Evolutionary conservation across 2,888 invertebrate species (phyloP).

Genomic region (Aleiodes leptofemur): DNA sequence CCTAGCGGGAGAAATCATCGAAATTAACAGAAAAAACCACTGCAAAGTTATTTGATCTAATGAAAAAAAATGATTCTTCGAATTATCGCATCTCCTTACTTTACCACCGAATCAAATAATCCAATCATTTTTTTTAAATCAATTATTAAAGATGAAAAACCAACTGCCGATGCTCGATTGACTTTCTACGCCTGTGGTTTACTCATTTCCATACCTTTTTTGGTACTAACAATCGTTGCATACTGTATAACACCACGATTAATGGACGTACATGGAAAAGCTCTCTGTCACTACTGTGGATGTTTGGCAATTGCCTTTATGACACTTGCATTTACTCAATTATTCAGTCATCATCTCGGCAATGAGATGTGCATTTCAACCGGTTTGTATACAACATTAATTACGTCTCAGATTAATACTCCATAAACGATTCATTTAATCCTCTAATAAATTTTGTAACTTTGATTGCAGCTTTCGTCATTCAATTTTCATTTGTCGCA

Average conservation of each 20-base stretch:
- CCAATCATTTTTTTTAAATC: slow-evolving; percentile 23
- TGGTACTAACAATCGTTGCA: slow-evolving; percentile 72
- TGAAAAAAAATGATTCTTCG: too few relatives aligned
- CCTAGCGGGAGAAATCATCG: too few relatives aligned
- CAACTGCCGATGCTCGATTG: slow-evolving; percentile 60
- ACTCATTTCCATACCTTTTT: slow-evolving; percentile 73
- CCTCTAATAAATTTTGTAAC: neutral
- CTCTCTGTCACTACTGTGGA: slow-evolving; percentile 78
- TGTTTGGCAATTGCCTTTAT: slow-evolving; percentile 78
- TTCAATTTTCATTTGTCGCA: slow-evolving; percentile 81
- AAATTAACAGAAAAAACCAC: too few relatives aligned
- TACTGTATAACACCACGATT: slow-evolving; percentile 77
- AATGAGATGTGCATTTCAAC: slow-evolving; percentile 75
- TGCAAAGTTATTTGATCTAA: too few relatives aligned
- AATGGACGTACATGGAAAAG: slow-evolving; percentile 78
- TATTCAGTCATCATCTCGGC: slow-evolving; percentile 77
- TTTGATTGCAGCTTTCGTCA: slow-evolving; percentile 79
- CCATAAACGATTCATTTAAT: neutral
- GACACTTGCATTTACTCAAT: slow-evolving; percentile 78
- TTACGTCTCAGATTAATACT: slow-evolving; percentile 5
- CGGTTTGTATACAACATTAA: slow-evolving; percentile 60
- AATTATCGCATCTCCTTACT: too few relatives aligned
- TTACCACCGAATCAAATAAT: slow-evolving; percentile 32
- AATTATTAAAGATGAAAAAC: slow-evolving; percentile 55
- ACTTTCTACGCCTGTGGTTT: slow-evolving; percentile 71